Conservation (phyloP, 2,113 vertebrate species). For the Cheilinus undulatus region DNA sequence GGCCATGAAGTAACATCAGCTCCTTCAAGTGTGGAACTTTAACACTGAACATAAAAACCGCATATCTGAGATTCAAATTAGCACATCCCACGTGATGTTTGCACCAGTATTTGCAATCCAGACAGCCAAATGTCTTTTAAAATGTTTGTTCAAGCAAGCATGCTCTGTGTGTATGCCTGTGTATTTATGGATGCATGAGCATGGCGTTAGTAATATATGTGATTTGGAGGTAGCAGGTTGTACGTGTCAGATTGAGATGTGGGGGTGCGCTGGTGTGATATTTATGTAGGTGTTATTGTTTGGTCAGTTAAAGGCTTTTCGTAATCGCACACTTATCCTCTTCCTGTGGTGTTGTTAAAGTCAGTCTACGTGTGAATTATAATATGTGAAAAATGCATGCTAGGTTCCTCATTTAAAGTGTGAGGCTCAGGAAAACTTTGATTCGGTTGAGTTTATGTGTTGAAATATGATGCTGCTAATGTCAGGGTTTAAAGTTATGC, state of each 20-base stretch:
- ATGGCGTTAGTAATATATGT: conserved; percentile 46
- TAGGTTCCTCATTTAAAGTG: conserved; percentile 46
- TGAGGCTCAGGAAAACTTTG: conserved; percentile 43
- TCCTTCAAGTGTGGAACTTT: not conserved
- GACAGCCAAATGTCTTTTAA: conserved; percentile 14
- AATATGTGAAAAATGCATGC: conserved; percentile 53
- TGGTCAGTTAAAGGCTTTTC: conserved; percentile 71
- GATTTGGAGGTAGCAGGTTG: conserved; percentile 66
- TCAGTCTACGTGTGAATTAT: conserved; percentile 61
- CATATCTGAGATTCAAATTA: conserved; percentile 27
- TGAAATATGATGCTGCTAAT: not conserved
- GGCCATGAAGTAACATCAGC: conserved; percentile 23
- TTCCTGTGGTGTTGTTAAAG: conserved; percentile 62
- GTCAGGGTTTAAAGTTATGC: not conserved
- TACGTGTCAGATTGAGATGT: conserved; percentile 75
- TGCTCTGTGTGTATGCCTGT: not conserved
- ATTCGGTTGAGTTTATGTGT: conserved; percentile 29
- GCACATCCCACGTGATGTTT: conserved; percentile 46
- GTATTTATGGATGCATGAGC: conserved; percentile 37
- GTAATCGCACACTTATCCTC: conserved; percentile 66
- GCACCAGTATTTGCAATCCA: conserved; percentile 13
- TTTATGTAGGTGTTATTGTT: conserved; percentile 77
- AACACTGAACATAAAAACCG: conserved; percentile 37
- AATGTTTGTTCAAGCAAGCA: conserved; percentile 8
- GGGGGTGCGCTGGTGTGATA: conserved; percentile 69